Conservation (phyloP, 2,888 invertebrate genomes). For the Brassicogethes aeneus region DNA sequence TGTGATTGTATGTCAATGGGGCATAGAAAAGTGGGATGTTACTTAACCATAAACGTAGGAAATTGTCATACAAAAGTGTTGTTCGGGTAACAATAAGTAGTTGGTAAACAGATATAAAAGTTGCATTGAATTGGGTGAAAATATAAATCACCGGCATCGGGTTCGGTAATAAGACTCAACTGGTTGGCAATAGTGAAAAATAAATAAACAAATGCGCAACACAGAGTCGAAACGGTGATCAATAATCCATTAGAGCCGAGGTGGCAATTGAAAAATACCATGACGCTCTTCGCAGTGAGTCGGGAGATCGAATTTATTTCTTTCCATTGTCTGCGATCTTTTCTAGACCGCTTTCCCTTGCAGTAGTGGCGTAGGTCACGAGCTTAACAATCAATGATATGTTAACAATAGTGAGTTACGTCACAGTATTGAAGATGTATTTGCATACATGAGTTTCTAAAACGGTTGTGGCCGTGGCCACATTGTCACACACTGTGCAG, state of each 20-base stretch:
- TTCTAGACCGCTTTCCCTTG: conserved; percentile 38
- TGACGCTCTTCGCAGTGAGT: not conserved
- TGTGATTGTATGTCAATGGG: too few species aligned
- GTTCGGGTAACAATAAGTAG: too few species aligned
- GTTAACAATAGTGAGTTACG: conserved; percentile 41
- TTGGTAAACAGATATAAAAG: too few species aligned
- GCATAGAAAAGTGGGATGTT: too few species aligned
- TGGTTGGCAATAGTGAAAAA: not conserved
- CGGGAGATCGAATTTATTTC: conserved; percentile 10
- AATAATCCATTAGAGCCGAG: not conserved
- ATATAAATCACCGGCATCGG: too few species aligned
- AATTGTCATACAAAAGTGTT: too few species aligned
- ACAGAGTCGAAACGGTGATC: not conserved
- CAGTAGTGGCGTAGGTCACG: conserved; percentile 39
- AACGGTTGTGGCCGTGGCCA: conserved; percentile 6
- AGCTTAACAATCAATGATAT: conserved; percentile 41
- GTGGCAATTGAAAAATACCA: conserved; percentile 1
- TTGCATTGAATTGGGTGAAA: too few species aligned
- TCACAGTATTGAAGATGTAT: conserved; percentile 39
- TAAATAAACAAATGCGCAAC: not conserved
- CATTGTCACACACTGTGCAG: not conserved
- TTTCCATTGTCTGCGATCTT: conserved; percentile 25
- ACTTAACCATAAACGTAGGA: too few species aligned
- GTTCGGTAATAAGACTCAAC: too few species aligned
- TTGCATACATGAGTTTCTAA: conserved; percentile 32